Base-by-base conservation (phyloP, 2,888 invertebrate species). In the Tetropium fuscum region DNA sequence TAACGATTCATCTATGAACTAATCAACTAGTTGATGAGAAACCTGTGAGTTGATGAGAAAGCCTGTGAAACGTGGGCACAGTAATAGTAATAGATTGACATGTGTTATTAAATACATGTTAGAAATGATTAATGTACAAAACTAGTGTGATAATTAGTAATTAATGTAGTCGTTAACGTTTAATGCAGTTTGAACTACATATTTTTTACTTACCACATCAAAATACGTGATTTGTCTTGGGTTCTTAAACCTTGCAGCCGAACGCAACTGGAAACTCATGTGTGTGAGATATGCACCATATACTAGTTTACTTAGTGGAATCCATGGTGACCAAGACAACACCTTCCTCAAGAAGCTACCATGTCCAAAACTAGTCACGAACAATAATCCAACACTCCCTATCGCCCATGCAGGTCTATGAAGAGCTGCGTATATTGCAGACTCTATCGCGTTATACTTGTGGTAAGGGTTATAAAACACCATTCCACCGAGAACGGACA, bases 241-340 rank as follows among this genome's bases (percentile, higher is more conserved):
- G 54, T 82, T 84, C 61, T 84, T 82, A 2, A 83, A 81, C 63
- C 82, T 80, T 38, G 83, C 86, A 0, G 86, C 84, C 40, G 83
- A 82, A 22, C 87, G 74, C 0, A 83, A 72, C 58, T 87, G 86
- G 53, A 87, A 78, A 15, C 84, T 61, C 63, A 84, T 81, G 72
- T 89, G 88, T 0, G 84, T 81, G 45, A 88, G 75, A 20, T 68
- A 68, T 0, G 87, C 87, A 41, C 76, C 34, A 72, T 88, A 88
- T 0, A 86, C 81, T 20, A 88, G 81, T 45, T 87, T 84, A 66
- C 87, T 86, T 0, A 88, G 79, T 0, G 87, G 86, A 38, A 85
- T 83, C 84, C 86, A 87, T 0, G 85, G 84, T 41, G 81, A 82
- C 87, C 87, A 88, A 41, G 82, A 81, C 1, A 87, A 74, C 41